Evolutionary conservation across 53 echinoderm and acorn worm species (phyloP).

Genomic region (Actinopyga echinites): DNA sequence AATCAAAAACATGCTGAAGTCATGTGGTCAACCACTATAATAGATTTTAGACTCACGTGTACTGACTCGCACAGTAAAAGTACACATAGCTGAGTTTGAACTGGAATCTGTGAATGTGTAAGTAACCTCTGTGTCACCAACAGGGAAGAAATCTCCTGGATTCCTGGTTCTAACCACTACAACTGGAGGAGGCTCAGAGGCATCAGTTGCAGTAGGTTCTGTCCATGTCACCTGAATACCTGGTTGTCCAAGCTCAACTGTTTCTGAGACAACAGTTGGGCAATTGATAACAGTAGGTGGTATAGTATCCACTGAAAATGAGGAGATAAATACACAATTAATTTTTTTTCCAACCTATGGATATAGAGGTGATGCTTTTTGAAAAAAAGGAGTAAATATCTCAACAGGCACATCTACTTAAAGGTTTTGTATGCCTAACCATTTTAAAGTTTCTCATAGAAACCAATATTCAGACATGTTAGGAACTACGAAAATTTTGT

Average conservation of each 20-base stretch:
- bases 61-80: conserved; percentile 55
- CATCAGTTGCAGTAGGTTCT: conserved; percentile 66
- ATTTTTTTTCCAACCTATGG: not conserved
- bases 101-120: conserved; percentile 50
- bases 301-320: conserved; percentile 58
- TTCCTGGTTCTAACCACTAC: conserved; percentile 21
- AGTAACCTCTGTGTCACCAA: conserved; percentile 43
- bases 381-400: no score
- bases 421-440: no score
- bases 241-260: conserved; percentile 41
- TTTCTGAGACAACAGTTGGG: conserved; percentile 44
- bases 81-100: conserved; percentile 50
- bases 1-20: no score
- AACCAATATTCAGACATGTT: no score
- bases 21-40: no score
- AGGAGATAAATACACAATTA: not conserved
- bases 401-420: no score
- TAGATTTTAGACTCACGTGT: not conserved
- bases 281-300: conserved; percentile 62
- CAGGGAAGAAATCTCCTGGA: conserved; percentile 51
- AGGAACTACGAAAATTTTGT: no score
- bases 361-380: no score
- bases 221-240: conserved; percentile 36
- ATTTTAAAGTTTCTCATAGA: no score
- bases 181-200: conserved; percentile 23